A percentile compares a stretch with the other conserved stretches of the same genome.
phyloP scores from a whole-genome alignment of 2,113 vertebrate species.

The Epinephelus moara region DNA sequence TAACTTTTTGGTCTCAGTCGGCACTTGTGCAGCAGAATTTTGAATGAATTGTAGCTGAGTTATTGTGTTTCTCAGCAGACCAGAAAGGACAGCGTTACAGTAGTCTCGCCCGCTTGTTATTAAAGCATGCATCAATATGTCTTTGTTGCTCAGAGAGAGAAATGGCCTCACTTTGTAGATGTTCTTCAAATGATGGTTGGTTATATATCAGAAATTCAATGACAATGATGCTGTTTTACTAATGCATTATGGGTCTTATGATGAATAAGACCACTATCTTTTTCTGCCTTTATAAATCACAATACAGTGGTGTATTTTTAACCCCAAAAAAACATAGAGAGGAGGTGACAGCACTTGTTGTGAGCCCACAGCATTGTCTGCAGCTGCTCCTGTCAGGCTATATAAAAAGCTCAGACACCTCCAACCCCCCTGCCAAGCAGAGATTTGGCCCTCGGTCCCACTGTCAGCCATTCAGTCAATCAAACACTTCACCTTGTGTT shows the following conservation, averaged over 20 bases:
- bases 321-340: neutral
- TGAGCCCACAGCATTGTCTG: neutral
- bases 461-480: conserved; percentile 7
- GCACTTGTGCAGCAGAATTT: too few relatives aligned
- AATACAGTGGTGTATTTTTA: neutral
- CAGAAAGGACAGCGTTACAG: too few relatives aligned
- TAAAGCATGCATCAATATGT: too few relatives aligned
- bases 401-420: neutral
- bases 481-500: neutral
- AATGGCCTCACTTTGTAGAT: too few relatives aligned
- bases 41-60: too few relatives aligned
- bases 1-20: too few relatives aligned
- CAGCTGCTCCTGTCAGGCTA: conserved; percentile 1
- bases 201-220: neutral
- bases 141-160: too few relatives aligned
- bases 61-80: too few relatives aligned
- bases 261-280: neutral
- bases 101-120: too few relatives aligned
- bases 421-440: neutral
- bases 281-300: neutral
- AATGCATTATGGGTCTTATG: neutral
- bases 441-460: neutral
- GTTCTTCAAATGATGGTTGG: neutral
- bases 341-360: neutral
- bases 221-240: neutral